Evolutionary conservation across 2,888 invertebrate genomes (phyloP).

Genomic region (Harmothoe impar): DNA sequence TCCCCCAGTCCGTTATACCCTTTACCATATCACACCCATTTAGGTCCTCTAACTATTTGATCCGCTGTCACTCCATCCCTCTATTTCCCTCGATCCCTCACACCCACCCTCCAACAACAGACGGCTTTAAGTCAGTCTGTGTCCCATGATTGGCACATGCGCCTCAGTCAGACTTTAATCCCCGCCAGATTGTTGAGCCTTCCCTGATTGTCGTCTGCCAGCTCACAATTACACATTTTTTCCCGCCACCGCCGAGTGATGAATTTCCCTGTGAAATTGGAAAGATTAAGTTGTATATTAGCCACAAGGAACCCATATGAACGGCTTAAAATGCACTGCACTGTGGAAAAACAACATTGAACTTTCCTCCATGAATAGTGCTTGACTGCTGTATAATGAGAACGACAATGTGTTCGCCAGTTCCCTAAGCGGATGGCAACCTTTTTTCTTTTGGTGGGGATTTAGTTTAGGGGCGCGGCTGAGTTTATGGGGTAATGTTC

Average conservation of each 20-base stretch:
- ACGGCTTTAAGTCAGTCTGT: background rate
- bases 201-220: constrained; percentile 31
- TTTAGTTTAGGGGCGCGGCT: background rate
- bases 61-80: constrained; percentile 31
- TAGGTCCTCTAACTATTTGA: background rate
- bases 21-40: background rate
- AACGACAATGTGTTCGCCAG: constrained; percentile 21
- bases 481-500: constrained; percentile 35
- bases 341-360: background rate
- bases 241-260: background rate
- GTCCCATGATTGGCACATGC: constrained; percentile 21
- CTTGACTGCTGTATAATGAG: constrained; percentile 12
- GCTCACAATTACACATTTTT: background rate
- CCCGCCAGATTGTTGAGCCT: constrained; percentile 20
- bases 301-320: constrained; percentile 27
- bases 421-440: background rate
- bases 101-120: constrained; percentile 8
- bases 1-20: background rate
- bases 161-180: constrained; percentile 42
- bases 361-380: background rate
- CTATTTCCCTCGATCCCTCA: background rate
- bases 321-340: constrained; percentile 38
- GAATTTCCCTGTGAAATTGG: constrained; percentile 37
- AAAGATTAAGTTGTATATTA: constrained; percentile 61
- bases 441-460: constrained; percentile 11